A percentile compares a stretch with the other conserved stretches of the same genome.
Conservation (phyloP, 2,888 invertebrate species). For the Bruchidius siliquastri region DNA sequence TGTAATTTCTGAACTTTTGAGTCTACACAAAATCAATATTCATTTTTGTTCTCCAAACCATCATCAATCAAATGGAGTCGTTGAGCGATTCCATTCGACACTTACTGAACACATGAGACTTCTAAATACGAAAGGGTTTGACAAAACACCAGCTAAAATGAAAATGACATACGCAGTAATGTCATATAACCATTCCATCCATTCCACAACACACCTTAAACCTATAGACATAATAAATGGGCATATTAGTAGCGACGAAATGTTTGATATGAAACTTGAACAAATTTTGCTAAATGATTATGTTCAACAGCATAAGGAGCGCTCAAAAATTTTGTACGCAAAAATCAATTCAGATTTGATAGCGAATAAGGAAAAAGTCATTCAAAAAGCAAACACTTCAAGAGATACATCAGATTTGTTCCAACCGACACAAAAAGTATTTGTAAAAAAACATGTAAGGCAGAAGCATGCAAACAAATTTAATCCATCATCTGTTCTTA, state of each 20-base stretch:
- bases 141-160: slow-evolving; percentile 4
- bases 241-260: slow-evolving; percentile 4
- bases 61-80: slow-evolving; percentile 16
- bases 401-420: slow-evolving; percentile 1
- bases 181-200: slow-evolving; percentile 6
- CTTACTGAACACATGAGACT: too few relatives aligned
- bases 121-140: not conserved
- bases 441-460: too few relatives aligned
- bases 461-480: not conserved
- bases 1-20: slow-evolving; percentile 13
- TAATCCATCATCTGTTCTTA: not conserved
- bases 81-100: not conserved
- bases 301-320: slow-evolving; percentile 3
- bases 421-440: slow-evolving; percentile 2
- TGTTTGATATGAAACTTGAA: slow-evolving; percentile 3
- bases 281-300: slow-evolving; percentile 1
- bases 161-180: slow-evolving; percentile 10
- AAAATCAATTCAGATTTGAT: not conserved
- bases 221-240: slow-evolving; percentile 8
- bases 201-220: slow-evolving; percentile 7
- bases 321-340: not conserved
- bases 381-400: not conserved
- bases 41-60: slow-evolving; percentile 18
- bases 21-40: slow-evolving; percentile 20
- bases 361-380: not conserved